These are phyloP conservation scores for Corynorhinus townsendii DNA, from an alignment of 2,113 vertebrate species.

Conservation along the genomic window DNA sequence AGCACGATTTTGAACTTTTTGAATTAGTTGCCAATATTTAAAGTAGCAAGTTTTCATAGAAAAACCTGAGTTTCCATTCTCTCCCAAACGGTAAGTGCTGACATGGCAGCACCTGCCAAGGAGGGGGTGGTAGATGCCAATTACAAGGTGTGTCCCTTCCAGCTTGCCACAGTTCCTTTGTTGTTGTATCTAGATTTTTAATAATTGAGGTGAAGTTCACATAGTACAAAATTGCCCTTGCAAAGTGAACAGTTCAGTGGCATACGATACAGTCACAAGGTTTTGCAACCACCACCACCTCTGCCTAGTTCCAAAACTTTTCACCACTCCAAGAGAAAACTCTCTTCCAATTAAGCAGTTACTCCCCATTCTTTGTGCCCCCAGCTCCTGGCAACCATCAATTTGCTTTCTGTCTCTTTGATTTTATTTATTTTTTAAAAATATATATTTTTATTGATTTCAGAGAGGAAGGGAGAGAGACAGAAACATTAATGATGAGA, in stretches of 20 bases:
- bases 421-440: not conserved
- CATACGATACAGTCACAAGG: not conserved
- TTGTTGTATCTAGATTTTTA: not conserved
- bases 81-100: not conserved
- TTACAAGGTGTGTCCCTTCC: not conserved
- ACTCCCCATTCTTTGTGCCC: not conserved
- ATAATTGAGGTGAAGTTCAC: not conserved
- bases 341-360: not conserved
- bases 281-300: not conserved
- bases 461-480: too few species aligned
- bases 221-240: not conserved
- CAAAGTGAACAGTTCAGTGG: not conserved
- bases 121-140: not conserved
- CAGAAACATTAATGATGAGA: too few species aligned
- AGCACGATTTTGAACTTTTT: not conserved
- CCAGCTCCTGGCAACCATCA: not conserved
- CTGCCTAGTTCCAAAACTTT: not conserved
- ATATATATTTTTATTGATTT: too few species aligned
- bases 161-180: not conserved
- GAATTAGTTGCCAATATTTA: not conserved
- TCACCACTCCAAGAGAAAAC: not conserved
- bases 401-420: not conserved
- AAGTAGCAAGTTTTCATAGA: not conserved
- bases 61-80: not conserved
- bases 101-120: not conserved